These are phyloP conservation scores for Drosophila neotestacea DNA, from an alignment of 2,888 invertebrate species.

Conservation along the genomic window DNA sequence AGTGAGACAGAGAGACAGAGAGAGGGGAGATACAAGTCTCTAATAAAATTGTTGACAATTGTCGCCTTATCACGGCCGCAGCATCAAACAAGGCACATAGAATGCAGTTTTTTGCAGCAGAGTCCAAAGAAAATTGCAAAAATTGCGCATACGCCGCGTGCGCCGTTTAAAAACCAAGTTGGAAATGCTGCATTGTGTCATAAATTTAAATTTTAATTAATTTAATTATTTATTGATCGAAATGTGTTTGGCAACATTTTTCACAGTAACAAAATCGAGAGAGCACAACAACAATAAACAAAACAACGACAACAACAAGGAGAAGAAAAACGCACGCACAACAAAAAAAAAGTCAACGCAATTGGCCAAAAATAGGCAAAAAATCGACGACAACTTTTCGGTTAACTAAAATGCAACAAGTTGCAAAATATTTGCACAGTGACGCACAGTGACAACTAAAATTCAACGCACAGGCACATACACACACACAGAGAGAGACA, in stretches of 20 bases:
- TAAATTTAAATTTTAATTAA: conserved; percentile 81
- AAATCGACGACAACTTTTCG: conserved; percentile 49
- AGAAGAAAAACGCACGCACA: conserved; percentile 12
- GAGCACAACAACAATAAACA: conserved; percentile 13
- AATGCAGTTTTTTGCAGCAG: conserved; percentile 60
- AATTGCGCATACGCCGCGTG: conserved; percentile 72
- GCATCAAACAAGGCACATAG: conserved; percentile 73
- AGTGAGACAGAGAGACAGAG: conserved; percentile 3
- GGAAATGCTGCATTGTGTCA: conserved; percentile 66
- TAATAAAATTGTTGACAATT: conserved; percentile 81
- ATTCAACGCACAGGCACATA: conserved; percentile 44
- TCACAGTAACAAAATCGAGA: conserved; percentile 52
- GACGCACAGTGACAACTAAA: conserved; percentile 68
- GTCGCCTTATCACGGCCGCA: conserved; percentile 77
- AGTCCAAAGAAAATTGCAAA: conserved; percentile 47
- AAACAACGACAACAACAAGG: conserved; percentile 5
- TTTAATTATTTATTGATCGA: conserved; percentile 78
- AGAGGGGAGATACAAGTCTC: conserved; percentile 26
- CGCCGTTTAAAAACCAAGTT: conserved; percentile 30
- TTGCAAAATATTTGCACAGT: conserved; percentile 72
- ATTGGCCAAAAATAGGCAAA: conserved; percentile 67
- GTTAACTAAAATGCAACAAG: conserved; percentile 60
- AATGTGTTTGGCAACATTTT: conserved; percentile 66
- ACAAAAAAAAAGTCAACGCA: conserved; percentile 49
- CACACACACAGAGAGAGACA: conserved; percentile 32